Base-by-base conservation (phyloP, 2,797 vertebrate genomes). In the Momotus momota region DNA sequence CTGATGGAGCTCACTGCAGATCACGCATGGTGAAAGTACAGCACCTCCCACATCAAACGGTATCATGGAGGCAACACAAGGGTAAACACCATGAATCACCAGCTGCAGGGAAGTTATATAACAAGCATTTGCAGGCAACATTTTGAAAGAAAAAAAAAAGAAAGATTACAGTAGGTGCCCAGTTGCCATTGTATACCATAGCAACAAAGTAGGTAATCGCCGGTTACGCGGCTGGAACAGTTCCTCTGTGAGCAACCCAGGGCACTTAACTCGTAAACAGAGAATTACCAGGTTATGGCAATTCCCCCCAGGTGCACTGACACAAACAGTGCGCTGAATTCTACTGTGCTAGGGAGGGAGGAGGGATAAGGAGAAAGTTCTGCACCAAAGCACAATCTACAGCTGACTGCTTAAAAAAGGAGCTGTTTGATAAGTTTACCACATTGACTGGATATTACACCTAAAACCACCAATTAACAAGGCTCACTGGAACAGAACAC, bases 361-460 rank as follows among this genome's bases (percentile, higher is more conserved):
- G 21, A 10, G 9, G 31, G 31, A 29, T 16, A 21, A 29, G 0
- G 0, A 70, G 25, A 16, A 29, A 13, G 48, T 31, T 51, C 65
- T n/a, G 13, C 7, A 29, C 2, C 17, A 35, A n/a, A 66, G 66
- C 60, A 70, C 41, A 38, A 5, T 54, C 18, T 41, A 38, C 0
- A 25, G 33, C 51, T 62, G 40, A 14, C 45, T 64, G 64, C 64
- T 67, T 17, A 3, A 22, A 71, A 35, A 67, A 54, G 21, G 29
- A 26, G 11, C 38, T 16, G 1, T 35, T 71, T 40, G 43, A 4
- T n/a, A 29, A 35, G 15, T 55, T 55, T 46, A 77, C n/a, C n/a
- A 41, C 74, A 84, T 5, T 18, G 40, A 12, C 54, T 41, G 57
- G 61, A 6, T 62, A 54, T 77, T 11, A 86, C 29, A 43, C 18